Evolutionary conservation across 1,140 invertebrate genomes (phyloP).

Genomic region (Microplitis demolitor): DNA sequence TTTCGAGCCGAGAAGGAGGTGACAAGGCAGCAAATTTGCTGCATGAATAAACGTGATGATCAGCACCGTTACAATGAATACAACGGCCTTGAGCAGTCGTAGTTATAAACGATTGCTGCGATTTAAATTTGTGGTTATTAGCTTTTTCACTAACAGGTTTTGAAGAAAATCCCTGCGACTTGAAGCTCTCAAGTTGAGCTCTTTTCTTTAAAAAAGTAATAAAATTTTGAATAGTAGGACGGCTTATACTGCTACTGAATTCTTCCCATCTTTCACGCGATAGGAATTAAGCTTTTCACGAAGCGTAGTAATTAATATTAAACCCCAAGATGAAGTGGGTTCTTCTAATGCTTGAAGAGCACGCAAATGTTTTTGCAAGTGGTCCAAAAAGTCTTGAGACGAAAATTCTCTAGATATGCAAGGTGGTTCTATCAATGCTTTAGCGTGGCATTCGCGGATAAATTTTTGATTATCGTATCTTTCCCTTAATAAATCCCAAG

Average conservation of each 20-base stretch:
- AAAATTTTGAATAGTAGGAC: background rate
- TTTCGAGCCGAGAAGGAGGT: background rate
- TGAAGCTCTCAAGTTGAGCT: background rate
- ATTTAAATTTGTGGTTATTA: background rate
- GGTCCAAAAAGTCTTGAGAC: background rate
- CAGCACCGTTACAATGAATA: background rate
- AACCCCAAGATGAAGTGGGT: conserved; percentile 35
- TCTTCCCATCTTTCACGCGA: conserved; percentile 28
- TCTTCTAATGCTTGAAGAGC: conserved; percentile 27
- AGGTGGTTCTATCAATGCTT: conserved; percentile 16
- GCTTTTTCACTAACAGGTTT: background rate
- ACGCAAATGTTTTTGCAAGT: conserved; percentile 33
- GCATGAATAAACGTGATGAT: conserved; percentile 3
- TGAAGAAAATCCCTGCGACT: background rate
- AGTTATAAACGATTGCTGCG: background rate
- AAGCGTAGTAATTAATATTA: conserved; percentile 32
- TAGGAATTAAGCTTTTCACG: conserved; percentile 22
- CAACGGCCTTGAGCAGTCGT: background rate
- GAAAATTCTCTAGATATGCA: conserved; percentile 25
- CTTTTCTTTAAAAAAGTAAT: background rate
- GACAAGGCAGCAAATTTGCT: background rate
- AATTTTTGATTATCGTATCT: conserved; percentile 41
- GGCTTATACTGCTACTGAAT: background rate
- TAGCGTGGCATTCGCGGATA: conserved; percentile 24
- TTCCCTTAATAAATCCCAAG: conserved; percentile 37